Evolutionary conservation across 2,797 vertebrate species (phyloP).

Genomic region (Rousettus madagascariensis): DNA sequence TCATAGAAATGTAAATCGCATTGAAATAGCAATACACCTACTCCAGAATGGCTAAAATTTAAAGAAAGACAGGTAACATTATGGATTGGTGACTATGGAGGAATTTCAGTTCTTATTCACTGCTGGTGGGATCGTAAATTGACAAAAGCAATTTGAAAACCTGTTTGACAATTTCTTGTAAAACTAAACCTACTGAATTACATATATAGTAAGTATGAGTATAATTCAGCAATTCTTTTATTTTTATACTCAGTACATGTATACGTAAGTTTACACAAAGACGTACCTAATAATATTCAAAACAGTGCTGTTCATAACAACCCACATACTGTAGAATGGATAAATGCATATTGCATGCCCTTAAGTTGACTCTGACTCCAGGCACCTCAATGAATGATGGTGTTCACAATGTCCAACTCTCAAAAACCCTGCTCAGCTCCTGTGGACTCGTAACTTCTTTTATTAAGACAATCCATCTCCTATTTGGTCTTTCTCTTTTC

Average conservation of each 20-base stretch:
- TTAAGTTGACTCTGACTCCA: background rate
- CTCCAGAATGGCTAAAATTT: background rate
- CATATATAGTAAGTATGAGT: background rate
- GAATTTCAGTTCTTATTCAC: background rate
- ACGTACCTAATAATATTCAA: background rate
- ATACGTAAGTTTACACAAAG: background rate
- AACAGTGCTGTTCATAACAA: background rate
- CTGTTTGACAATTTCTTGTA: background rate
- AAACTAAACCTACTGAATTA: background rate
- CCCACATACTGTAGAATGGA: background rate
- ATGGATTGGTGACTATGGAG: background rate
- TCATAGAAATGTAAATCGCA: background rate
- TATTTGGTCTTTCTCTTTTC: no score
- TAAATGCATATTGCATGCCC: background rate
- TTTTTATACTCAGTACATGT: background rate
- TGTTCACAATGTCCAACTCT: no score
- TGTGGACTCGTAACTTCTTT: no score
- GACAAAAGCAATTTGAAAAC: constrained; percentile 21
- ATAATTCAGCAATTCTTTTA: background rate
- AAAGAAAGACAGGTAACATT: background rate
- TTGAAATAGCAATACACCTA: background rate
- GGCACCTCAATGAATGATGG: no score
- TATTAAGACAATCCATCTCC: no score
- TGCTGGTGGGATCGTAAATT: background rate
- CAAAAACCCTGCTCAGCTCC: no score